Conservation (phyloP, 2,888 invertebrate species). For the Dryomyza anilis region DNA sequence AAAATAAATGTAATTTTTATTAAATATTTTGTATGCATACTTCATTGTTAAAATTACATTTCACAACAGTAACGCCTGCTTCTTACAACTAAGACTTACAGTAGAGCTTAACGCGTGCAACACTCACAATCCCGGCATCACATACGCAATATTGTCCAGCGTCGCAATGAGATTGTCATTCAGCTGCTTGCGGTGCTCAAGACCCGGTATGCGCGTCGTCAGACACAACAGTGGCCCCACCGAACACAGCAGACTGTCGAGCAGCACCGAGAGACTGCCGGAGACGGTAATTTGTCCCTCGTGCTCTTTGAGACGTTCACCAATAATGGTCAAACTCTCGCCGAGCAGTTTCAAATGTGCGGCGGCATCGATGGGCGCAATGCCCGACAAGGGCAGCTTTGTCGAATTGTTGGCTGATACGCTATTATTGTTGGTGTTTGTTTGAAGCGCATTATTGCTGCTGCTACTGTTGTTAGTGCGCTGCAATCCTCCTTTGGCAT, state of each 20-base stretch:
- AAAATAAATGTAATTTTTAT: no score
- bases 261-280: slow-evolving; percentile 87
- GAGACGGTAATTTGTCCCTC: slow-evolving; percentile 96
- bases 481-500: no score
- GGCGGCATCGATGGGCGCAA: slow-evolving; percentile 86
- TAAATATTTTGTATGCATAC: not conserved
- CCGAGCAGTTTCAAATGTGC: slow-evolving; percentile 91
- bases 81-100: slow-evolving; percentile 7
- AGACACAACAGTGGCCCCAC: slow-evolving; percentile 87
- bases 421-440: slow-evolving; percentile 46
- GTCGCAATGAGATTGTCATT: slow-evolving; percentile 68
- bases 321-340: slow-evolving; percentile 91
- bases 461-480: not conserved
- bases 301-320: slow-evolving; percentile 89
- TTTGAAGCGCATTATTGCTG: slow-evolving; percentile 24
- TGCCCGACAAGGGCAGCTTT: slow-evolving; percentile 63
- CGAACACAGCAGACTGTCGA: slow-evolving; percentile 91
- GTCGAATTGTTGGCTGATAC: slow-evolving; percentile 44
- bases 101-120: no score
- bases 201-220: slow-evolving; percentile 80
- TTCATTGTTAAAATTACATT: slow-evolving; percentile 1
- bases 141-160: slow-evolving; percentile 92
- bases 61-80: no score
- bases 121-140: slow-evolving; percentile 79
- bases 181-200: slow-evolving; percentile 70